Evolutionary conservation across 2,888 invertebrate genomes (phyloP).

Genomic region (Pomacea canaliculata): DNA sequence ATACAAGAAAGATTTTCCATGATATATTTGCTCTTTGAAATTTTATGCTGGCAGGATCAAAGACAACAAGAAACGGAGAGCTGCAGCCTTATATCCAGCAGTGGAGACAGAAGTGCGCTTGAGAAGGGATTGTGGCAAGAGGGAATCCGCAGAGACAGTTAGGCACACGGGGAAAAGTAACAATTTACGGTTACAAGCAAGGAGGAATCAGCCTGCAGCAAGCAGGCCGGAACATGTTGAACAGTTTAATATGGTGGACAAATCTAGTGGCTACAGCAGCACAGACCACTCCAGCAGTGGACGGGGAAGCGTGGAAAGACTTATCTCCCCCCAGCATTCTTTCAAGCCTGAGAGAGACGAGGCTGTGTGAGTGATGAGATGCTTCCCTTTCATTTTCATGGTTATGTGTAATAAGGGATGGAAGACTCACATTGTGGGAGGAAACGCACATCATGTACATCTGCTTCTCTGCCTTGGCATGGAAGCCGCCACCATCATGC

Average conservation of each 20-base stretch:
- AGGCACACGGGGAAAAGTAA: not conserved
- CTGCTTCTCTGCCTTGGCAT: too few species aligned
- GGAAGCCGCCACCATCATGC: too few species aligned
- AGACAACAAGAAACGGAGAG: slow-evolving; percentile 27
- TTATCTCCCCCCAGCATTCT: slow-evolving; percentile 27
- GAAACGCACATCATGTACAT: too few species aligned
- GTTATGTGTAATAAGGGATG: too few species aligned
- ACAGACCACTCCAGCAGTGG: slow-evolving; percentile 41
- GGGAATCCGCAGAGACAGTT: slow-evolving; percentile 22
- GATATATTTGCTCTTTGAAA: too few species aligned
- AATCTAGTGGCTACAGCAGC: slow-evolving; percentile 42
- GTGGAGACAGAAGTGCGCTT: slow-evolving; percentile 35
- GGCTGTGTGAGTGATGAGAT: slow-evolving; percentile 5
- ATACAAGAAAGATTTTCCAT: too few species aligned
- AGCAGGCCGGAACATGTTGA: slow-evolving; percentile 17
- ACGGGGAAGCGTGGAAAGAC: slow-evolving; percentile 37
- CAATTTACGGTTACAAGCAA: not conserved
- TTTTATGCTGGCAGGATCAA: slow-evolving; percentile 24
- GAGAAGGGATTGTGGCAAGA: slow-evolving; percentile 17
- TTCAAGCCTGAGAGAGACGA: slow-evolving; percentile 1
- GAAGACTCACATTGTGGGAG: too few species aligned
- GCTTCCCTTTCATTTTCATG: too few species aligned
- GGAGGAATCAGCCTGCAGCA: not conserved
- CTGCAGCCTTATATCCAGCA: slow-evolving; percentile 17
- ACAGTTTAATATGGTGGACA: slow-evolving; percentile 32